Percentiles rank a stretch among this genome's conserved stretches.
phyloP scores from a whole-genome alignment of 2,797 vertebrate genomes.

The Microctenopoma lineatum region DNA sequence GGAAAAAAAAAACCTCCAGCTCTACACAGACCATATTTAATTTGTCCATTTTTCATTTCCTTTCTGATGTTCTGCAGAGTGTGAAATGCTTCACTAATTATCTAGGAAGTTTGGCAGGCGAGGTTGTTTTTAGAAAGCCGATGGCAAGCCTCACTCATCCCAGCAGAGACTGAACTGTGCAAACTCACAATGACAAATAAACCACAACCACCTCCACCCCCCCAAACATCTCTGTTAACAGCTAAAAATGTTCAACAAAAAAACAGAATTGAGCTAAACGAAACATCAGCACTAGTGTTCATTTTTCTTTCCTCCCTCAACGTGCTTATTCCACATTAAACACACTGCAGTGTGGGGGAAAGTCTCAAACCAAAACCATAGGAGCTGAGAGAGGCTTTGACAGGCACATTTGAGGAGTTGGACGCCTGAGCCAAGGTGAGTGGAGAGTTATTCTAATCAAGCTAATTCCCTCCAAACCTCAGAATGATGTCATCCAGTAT shows the following conservation, averaged over 20 bases:
- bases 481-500: slow-evolving; percentile 79
- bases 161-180: slow-evolving; percentile 63
- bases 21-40: slow-evolving; percentile 53
- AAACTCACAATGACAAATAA: slow-evolving; percentile 76
- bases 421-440: slow-evolving; percentile 72
- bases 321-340: slow-evolving; percentile 68
- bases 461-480: slow-evolving; percentile 76
- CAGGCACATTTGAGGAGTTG: slow-evolving; percentile 51
- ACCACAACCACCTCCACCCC: slow-evolving; percentile 33
- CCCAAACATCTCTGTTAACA: slow-evolving; percentile 41
- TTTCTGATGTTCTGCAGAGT: slow-evolving; percentile 80
- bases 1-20: slow-evolving; percentile 8
- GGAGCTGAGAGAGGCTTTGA: slow-evolving; percentile 59
- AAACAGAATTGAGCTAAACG: slow-evolving; percentile 59
- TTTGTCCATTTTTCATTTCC: slow-evolving; percentile 79
- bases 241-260: slow-evolving; percentile 60
- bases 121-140: slow-evolving; percentile 75
- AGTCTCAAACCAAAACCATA: slow-evolving; percentile 38
- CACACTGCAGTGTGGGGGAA: slow-evolving; percentile 35
- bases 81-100: slow-evolving; percentile 84
- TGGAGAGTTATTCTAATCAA: slow-evolving; percentile 80
- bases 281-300: slow-evolving; percentile 65
- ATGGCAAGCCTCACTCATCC: slow-evolving; percentile 80
- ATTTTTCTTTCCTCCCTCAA: slow-evolving; percentile 55
- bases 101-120: slow-evolving; percentile 80